Evolutionary conservation across 37 sponge, comb jelly and placozoan genomes (phyloP), one percentile per base, ranked within the genome.

Genomic region (Beroe ovata): DNA sequence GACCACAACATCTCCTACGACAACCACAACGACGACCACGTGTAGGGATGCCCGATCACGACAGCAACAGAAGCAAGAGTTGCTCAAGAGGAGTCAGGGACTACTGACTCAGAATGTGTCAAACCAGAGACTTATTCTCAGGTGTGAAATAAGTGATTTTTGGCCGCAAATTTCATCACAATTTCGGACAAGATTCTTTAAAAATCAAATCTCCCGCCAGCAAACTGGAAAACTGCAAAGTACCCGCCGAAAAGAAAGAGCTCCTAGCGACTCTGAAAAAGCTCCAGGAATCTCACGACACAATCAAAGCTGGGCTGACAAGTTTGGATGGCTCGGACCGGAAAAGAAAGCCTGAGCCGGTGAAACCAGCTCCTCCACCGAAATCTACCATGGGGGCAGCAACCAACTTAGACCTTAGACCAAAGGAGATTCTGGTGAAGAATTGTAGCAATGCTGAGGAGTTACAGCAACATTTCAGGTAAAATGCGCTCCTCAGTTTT

Each of bases 391-490:
- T 77, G 38, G 84, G 84, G 16, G 84, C 54, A 1, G 35, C 84
- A 8, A 77, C 84, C 47, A 77, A 77, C 84, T 42, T 77, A 25
- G 84, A 77, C 28, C 33, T 77, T 42, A 39, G 84, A 54, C 84
- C 84, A 1, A 77, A 42, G 84, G 84, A 77, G 84, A 77, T 77
- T 42, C 18, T 77, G 26, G 84, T 77, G 38, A 77, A 77, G 84
- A 77, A 77, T 23, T 77, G 84, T 23, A 42, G 14, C 25, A 77
- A 77, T 35, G 84, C 84, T 8, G 84, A 77, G 84, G 84, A 77
- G 47, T 35, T 77, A 19, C 84, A 77, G 1, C 36, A 77, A 77
- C 84, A 77, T 40, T 77, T 77, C 54, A 77, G 84, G 84, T 77
- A 20, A 71, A n/a, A n/a, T n/a, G n/a, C n/a, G n/a, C n/a, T n/a